Conservation (phyloP, 2,888 invertebrate genomes). For the Leptopterna dolabrata region DNA sequence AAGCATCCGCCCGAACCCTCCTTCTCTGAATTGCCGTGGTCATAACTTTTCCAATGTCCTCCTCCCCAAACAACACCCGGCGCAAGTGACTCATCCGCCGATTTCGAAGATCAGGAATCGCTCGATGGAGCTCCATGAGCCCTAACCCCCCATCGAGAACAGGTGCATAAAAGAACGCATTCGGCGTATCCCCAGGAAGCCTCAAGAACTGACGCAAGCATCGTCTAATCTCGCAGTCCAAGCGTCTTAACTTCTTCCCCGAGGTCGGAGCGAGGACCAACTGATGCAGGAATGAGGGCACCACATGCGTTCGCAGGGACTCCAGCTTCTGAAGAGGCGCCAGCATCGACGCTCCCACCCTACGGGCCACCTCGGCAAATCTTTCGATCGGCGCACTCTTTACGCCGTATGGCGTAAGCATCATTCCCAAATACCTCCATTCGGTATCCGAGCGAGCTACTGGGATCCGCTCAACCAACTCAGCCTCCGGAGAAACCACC, state of each 20-base stretch:
- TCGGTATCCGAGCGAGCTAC: neutral
- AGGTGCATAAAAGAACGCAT: neutral
- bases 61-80: neutral
- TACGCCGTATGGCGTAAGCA: neutral
- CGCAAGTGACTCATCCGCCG: neutral
- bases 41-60: neutral
- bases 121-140: constrained; percentile 44
- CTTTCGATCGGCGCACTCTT: neutral
- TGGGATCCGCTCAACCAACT: neutral
- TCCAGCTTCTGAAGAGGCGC: constrained; percentile 67
- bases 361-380: neutral
- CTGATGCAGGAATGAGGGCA: constrained; percentile 64
- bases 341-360: constrained; percentile 60
- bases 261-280: neutral
- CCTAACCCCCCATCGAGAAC: neutral
- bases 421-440: constrained; percentile 3
- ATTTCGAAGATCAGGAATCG: constrained; percentile 30
- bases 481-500: neutral
- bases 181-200: constrained; percentile 61
- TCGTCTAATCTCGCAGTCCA: neutral
- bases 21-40: neutral
- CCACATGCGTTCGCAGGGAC: constrained; percentile 65
- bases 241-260: neutral
- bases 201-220: constrained; percentile 61
- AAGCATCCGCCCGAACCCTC: neutral